These are phyloP conservation scores for Rugalucina vietnamica DNA, from an alignment of 2,888 invertebrate genomes.

Conservation along the genomic window DNA sequence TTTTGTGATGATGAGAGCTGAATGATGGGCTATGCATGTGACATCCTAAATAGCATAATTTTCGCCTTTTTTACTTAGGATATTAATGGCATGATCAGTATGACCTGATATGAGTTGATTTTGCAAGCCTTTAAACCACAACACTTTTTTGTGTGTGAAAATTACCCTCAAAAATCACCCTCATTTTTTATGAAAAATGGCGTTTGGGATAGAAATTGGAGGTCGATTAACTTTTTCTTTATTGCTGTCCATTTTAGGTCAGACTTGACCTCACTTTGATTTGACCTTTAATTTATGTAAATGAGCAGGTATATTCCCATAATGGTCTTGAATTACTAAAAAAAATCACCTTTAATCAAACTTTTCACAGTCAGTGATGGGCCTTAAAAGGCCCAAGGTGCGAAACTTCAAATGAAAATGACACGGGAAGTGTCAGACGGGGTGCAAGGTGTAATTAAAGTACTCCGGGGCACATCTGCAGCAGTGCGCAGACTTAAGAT, in stretches of 20 bases:
- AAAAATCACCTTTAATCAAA: not conserved
- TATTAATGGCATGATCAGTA: too few relatives aligned
- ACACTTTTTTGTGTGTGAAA: too few relatives aligned
- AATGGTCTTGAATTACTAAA: not conserved
- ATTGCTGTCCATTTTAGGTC: too few relatives aligned
- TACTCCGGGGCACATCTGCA: not conserved
- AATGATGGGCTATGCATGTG: too few relatives aligned
- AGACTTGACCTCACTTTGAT: not conserved
- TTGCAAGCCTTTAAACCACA: too few relatives aligned
- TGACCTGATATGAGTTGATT: not conserved
- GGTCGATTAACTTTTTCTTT: too few relatives aligned
- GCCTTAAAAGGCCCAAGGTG: conserved; percentile 1
- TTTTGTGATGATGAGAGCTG: too few relatives aligned
- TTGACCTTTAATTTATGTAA: not conserved
- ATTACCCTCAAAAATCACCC: too few relatives aligned
- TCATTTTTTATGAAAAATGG: too few relatives aligned
- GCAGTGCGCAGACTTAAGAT: not conserved
- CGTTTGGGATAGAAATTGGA: too few relatives aligned
- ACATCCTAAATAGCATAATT: too few relatives aligned
- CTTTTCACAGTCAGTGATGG: not conserved
- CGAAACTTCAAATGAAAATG: conserved; percentile 3
- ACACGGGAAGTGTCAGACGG: conserved; percentile 1
- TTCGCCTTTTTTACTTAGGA: too few relatives aligned
- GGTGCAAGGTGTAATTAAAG: not conserved
- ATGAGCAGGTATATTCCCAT: not conserved